Evolutionary conservation across 2,113 vertebrate species (phyloP), one percentile per base, ranked within the genome.

Genomic region (Oreotragus oreotragus): DNA sequence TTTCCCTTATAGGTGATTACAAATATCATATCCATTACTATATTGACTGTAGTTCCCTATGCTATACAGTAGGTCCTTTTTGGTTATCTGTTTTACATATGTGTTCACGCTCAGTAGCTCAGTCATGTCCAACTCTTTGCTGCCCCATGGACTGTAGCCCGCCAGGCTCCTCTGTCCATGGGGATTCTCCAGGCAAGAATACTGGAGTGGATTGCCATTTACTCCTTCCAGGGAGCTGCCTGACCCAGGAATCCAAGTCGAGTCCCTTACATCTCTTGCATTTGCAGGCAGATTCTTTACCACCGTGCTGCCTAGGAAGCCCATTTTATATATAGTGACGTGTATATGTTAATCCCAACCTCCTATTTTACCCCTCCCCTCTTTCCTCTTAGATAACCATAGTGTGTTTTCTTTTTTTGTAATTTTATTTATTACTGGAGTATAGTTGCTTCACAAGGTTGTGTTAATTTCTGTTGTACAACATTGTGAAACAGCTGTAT

Each of bases 231-330:
- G 66, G 66, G n/a, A 39, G 36, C 66, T 39, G 66, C n/a, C 19
- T 0, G 2, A 70, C n/a, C 66, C 66, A 70, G 66, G 9, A 6
- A 39, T 70, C 0, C 0, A 70, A 12, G n/a, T 70, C 19, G 0
- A 70, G 66, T 23, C 5, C 12, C n/a, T 39, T 39, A 70, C 10
- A 39, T 23, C n/a, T 39, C n/a, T 70, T 39, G n/a, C n/a, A 70
- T 39, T 36, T 39, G 66, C 66, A 39, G 66, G 64, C n/a, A 70
- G 66, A 39, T 70, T 39, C n/a, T 66, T 66, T 36, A 36, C 33
- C n/a, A 70, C 64, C 3, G 66, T 6, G 19, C 66, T 1, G 0
- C 19, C n/a, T 70, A 70, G n/a, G n/a, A 36, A 70, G 66, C 10
- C n/a, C 10, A 7, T 79, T 79, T 79, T 47, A 79, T 79, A 47